Evolutionary conservation across 2,888 invertebrate species (phyloP), one percentile per base, ranked within the genome.

Genomic region (Nudaria mundana): DNA sequence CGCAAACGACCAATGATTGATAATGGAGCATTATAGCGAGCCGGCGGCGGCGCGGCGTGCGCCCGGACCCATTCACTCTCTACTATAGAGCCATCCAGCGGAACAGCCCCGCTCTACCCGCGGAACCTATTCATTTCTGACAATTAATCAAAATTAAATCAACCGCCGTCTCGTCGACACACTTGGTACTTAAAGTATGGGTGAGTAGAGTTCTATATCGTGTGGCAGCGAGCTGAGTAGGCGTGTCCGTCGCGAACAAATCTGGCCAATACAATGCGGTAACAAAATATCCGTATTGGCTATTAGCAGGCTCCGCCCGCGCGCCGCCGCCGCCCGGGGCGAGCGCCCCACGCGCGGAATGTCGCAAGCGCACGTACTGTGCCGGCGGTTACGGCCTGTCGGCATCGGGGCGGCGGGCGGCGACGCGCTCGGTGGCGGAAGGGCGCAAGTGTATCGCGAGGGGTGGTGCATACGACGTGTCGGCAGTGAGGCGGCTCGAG

Each of bases 231-330:
- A 42, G 52, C 48, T 58, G 64, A 70, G 71, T 66, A 71, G 88
- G 88, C 88, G 89, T 81, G 80, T 71, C 79, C 63, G 75, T 73
- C 84, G 82, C 76, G 81, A 84, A 83, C 80, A 79, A 82, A 84
- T 88, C 87, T 89, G 86, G 90, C 92, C 91, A 91, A 91, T 91
- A 90, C 84, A 87, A 83, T 82, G 82, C 83, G 85, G 85, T 88
- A 89, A 89, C 86, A 82, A 85, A 85, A 85, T 82, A 85, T 87
- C 86, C 88, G 89, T 79, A 91, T 91, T 91, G 90, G 91, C 86
- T 82, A 89, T 89, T 89, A 89, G 82, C 56, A 76, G 81, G 83
- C 84, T 68, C 81, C 87, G 85, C 82, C 87, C 76, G 81, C 72
- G 71, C 68, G 66, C 64, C 55, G 56, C 52, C 72, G 71, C 68